Evolutionary conservation across 2,113 vertebrate species (phyloP), one percentile per base, ranked within the genome.

Genomic region (Sapayoa aenigma): DNA sequence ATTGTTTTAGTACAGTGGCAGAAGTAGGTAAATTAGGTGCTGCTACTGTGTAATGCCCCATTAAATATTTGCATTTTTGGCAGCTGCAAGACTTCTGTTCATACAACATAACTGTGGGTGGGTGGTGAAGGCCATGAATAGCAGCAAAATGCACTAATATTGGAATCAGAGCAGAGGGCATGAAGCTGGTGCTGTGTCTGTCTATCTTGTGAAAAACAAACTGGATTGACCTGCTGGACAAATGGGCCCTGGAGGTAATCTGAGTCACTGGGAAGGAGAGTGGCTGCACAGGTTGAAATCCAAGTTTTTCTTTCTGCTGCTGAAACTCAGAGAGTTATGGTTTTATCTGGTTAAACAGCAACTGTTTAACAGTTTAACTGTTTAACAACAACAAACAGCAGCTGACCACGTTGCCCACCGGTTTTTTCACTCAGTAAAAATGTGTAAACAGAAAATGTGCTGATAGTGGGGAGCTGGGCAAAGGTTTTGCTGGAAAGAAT

Each of bases 41-140:
- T 35, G 33, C 39, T 78, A 31, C 35, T 14, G 25, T 11, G 28
- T 56, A 72, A 77, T 75, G 58, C 55, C 44, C 31, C 67, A 80
- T 56, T 71, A 80, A 81, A 14, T 46, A 96, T 90, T 93, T 96
- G 90, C 90, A 94, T 95, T 89, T 96, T 72, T 87, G 69, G 78
- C 96, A 96, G 93, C 79, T 97, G 95, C 68, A 84, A 86, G 84
- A 84, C 41, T 63, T 86, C 82, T 71, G 42, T 59, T 88, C 73
- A 76, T 92, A 88, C 2, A 11, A 44, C 27, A 11, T 28, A 72
- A 76, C 75, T 78, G 82, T 63, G 84, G 58, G 87, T 84, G 73
- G 66, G 79, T 71, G 76, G 39, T 33, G 44, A 50, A 86, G n/a
- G 76, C 76, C 83, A 69, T 0, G 0, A 96, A 92, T 81, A 94